Conservation (phyloP, 2,888 invertebrate species). For the Lithophane socia region DNA sequence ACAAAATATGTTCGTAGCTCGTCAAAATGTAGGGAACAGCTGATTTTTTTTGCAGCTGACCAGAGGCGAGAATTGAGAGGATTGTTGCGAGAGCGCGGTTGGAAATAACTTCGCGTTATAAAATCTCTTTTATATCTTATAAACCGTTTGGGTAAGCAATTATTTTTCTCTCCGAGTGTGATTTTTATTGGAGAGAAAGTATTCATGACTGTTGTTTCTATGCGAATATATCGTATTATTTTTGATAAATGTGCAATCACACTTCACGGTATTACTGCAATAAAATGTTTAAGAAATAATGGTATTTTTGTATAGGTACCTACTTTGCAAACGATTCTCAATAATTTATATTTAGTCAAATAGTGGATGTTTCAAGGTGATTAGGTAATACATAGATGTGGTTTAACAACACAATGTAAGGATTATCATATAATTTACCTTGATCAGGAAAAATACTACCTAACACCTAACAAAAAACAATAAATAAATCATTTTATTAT, state of each 20-base stretch:
- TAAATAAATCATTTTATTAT: background rate
- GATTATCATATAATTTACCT: conserved; percentile 1
- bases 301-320: background rate
- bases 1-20: no score
- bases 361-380: background rate
- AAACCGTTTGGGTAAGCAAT: conserved; percentile 37
- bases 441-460: background rate
- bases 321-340: background rate
- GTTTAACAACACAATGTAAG: conserved; percentile 16
- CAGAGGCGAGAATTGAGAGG: no score
- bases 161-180: conserved; percentile 29
- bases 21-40: no score
- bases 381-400: background rate
- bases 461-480: background rate
- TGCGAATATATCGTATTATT: conserved; percentile 18
- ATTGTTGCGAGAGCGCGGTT: no score
- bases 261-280: background rate
- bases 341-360: background rate
- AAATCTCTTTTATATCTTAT: conserved; percentile 37
- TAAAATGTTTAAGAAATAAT: background rate
- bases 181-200: conserved; percentile 58
- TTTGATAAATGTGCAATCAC: conserved; percentile 8
- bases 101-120: no score
- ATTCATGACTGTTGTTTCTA: background rate
- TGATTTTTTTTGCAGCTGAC: no score